Base-by-base conservation (phyloP, 2,888 invertebrate genomes). In the Mesopsocus fuscifrons region DNA sequence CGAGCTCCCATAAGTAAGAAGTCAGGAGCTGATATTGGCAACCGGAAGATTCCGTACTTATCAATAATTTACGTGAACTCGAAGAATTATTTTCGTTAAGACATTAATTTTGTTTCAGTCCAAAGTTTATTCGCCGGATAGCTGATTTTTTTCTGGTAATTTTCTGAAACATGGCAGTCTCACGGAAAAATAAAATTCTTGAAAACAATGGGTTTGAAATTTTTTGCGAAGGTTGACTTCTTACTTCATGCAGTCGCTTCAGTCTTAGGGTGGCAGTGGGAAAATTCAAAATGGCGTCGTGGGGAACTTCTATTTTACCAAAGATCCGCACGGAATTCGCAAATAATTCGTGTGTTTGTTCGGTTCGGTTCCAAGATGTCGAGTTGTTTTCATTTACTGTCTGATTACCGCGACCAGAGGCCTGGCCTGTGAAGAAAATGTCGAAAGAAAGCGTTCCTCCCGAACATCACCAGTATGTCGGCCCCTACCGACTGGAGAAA, bases 401-500 rank as follows among this genome's bases (percentile, higher is more conserved):
- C 11, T 26, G 26, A 26, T 26, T 26, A 26, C 26, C 26, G 26
- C 6, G 26, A 11, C 26, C 26, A 9, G 8, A 26, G 11, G 26
- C 11, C 11, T 26, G 26, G 26, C 6, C 6, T 18, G 6, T 20
- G 6, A 20, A 20, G n/a, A 15, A 34, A 15, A 38, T 38, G 38
- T 38, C 38, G 20, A 38, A 38, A 38, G 38, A 38, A 9, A 38
- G 20, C 38, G 20, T 20, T n/a, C 38, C 15, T 6, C 15, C 46
- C 30, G 79, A 79, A 67, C 71, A 71, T 58, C 84, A 85, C 61
- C 85, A 89, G 66, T 97, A 92, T 69, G 97, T 98, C 57, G 98
- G 98, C 54, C 97, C 98, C 47, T 98, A 95, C 69, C 73, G 95
- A 62, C 72, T 98, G 65, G 98, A 98, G 66, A 98, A 97, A 66